Evolutionary conservation across 2,113 vertebrate genomes (phyloP).

Genomic region (Chiloscyllium plagiosum): DNA sequence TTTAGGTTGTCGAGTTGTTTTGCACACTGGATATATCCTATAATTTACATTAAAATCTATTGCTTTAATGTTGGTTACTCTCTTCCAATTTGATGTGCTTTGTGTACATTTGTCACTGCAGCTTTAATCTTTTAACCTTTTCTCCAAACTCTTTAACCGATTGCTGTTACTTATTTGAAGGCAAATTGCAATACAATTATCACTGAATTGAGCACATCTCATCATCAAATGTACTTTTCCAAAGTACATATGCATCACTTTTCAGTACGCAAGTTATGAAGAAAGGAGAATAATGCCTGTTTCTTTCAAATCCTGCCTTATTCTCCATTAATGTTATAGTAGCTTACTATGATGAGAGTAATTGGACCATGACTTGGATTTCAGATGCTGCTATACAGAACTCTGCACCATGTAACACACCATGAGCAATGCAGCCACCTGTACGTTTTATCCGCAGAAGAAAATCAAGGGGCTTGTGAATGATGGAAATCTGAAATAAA

Average conservation of each 20-base stretch:
- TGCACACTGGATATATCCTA: not conserved
- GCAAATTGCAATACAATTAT: too few relatives aligned
- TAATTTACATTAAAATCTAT: not conserved
- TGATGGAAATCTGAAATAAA: too few relatives aligned
- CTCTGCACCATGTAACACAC: not conserved
- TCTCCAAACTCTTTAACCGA: not conserved
- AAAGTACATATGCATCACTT: too few relatives aligned
- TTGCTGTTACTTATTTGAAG: too few relatives aligned
- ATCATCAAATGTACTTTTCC: not conserved
- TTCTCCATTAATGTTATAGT: not conserved
- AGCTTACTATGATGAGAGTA: not conserved
- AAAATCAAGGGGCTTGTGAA: too few relatives aligned
- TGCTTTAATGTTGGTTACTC: not conserved
- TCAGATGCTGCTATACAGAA: not conserved
- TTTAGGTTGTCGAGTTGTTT: not conserved
- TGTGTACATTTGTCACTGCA: not conserved
- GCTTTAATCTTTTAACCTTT: not conserved
- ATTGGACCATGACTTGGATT: not conserved
- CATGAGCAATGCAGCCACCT: not conserved
- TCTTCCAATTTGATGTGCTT: not conserved
- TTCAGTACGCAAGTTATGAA: not conserved
- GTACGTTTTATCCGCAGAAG: not conserved
- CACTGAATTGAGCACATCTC: not conserved
- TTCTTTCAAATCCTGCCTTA: not conserved
- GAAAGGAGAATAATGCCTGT: not conserved